These are phyloP conservation scores for Linnaemya tessellans DNA, from an alignment of 2,888 invertebrate genomes.

Conservation along the genomic window DNA sequence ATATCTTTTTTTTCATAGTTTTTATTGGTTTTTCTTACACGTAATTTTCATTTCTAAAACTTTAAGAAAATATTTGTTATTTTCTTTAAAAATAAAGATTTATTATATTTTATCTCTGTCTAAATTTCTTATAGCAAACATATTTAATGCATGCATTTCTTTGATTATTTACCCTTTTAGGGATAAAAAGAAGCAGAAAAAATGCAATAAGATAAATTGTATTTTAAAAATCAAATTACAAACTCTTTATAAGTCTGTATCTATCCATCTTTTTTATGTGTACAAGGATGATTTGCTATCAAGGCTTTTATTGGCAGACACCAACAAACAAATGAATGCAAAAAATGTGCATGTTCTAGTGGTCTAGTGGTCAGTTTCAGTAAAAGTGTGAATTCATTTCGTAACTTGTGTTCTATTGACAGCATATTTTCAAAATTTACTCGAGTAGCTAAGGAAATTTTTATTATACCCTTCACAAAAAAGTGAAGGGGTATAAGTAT, in stretches of 20 bases:
- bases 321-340: constrained; percentile 27
- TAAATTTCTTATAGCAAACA: not conserved
- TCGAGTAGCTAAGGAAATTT: no score
- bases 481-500: no score
- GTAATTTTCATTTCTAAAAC: not conserved
- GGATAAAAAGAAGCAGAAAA: constrained; percentile 30
- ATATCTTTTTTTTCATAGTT: constrained; percentile 22
- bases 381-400: constrained; percentile 17
- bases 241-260: constrained; percentile 49
- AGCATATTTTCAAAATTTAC: no score
- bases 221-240: constrained; percentile 66
- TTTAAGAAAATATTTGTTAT: constrained; percentile 34
- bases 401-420: no score
- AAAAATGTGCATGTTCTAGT: not conserved
- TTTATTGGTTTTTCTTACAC: constrained; percentile 2
- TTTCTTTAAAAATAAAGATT: constrained; percentile 14
- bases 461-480: no score
- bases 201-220: constrained; percentile 70
- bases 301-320: constrained; percentile 52
- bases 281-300: constrained; percentile 48
- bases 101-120: constrained; percentile 30
- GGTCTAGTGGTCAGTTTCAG: not conserved
- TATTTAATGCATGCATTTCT: constrained; percentile 40
- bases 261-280: constrained; percentile 39
- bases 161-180: constrained; percentile 45